phyloP scores from a whole-genome alignment of 2,113 vertebrate genomes.

The Condylura cristata region DNA sequence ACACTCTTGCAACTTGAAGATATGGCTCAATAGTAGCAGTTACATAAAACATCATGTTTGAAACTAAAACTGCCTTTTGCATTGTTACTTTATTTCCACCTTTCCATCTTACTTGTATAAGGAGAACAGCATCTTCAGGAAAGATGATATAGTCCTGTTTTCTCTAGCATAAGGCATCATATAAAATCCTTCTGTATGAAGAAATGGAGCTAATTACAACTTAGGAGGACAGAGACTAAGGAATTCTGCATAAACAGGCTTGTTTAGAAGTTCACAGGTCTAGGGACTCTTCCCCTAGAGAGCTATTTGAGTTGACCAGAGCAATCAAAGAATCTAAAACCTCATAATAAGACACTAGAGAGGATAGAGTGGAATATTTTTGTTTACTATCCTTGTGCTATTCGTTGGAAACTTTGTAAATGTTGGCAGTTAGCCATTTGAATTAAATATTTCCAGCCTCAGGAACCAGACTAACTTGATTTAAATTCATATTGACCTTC shows the following conservation, averaged over 20 bases:
- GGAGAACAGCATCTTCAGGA: neutral
- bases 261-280: neutral
- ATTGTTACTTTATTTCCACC: neutral
- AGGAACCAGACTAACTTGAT: neutral
- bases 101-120: slow-evolving; percentile 44
- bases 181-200: neutral
- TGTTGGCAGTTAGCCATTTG: neutral
- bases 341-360: neutral
- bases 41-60: neutral
- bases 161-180: neutral
- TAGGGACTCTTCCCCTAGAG: slow-evolving; percentile 37
- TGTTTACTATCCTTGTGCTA: neutral
- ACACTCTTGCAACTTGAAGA: neutral
- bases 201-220: neutral
- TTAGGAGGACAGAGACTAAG: slow-evolving; percentile 13
- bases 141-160: neutral
- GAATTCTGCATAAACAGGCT: neutral
- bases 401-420: neutral
- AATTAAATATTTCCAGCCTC: neutral
- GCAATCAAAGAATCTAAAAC: neutral
- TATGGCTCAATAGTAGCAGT: neutral
- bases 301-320: neutral
- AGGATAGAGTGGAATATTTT: neutral
- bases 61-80: neutral
- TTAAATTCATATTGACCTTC: neutral